These are phyloP conservation scores for Percina caprodes DNA, from an alignment of 2,113 vertebrate genomes.

Conservation along the genomic window DNA sequence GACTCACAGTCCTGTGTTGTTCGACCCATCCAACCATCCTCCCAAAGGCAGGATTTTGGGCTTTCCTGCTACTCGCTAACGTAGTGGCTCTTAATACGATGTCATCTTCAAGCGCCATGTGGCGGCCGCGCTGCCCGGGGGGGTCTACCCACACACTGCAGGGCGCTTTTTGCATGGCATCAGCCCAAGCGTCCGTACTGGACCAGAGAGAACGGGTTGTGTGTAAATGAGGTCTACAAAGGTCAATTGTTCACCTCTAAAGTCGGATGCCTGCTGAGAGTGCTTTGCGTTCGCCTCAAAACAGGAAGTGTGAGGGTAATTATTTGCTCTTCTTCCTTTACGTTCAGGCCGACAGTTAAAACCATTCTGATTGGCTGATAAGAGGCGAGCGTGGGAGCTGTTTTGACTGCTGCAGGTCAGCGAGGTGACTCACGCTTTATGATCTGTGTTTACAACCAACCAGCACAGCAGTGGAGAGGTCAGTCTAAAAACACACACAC, in stretches of 20 bases:
- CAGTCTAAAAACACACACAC: conserved; percentile 29
- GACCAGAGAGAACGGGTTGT: no score
- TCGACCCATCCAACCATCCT: no score
- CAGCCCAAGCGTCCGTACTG: no score
- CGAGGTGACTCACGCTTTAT: not conserved
- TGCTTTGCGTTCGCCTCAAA: not conserved
- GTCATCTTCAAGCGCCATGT: no score
- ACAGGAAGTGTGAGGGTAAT: not conserved
- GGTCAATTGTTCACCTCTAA: not conserved
- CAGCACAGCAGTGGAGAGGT: conserved; percentile 32
- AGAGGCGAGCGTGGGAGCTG: not conserved
- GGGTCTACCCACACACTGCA: no score
- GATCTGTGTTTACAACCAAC: conserved; percentile 29
- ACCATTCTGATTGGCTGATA: not conserved
- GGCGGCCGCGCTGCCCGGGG: no score
- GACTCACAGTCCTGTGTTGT: no score
- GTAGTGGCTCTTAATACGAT: no score
- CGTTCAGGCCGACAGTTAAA: not conserved
- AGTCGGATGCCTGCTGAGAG: not conserved
- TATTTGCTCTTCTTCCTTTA: not conserved
- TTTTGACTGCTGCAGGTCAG: conserved; percentile 17
- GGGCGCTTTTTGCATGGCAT: no score
- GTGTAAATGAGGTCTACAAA: no score
- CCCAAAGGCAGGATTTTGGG: no score
- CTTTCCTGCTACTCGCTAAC: no score